phyloP scores from a whole-genome alignment of 2,113 vertebrate species.

The Otolemur garnettii region DNA sequence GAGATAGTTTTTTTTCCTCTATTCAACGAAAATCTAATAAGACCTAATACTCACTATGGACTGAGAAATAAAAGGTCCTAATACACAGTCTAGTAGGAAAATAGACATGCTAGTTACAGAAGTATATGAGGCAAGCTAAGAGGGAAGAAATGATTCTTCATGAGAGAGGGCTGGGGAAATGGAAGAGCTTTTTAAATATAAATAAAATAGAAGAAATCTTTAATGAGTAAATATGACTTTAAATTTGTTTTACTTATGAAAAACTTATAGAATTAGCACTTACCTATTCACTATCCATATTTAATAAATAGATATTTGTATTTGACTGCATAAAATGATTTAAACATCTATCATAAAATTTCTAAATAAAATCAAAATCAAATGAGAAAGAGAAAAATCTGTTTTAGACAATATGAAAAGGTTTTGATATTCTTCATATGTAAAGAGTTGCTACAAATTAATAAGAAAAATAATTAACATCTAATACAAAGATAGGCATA shows the following conservation, averaged over 20 bases:
- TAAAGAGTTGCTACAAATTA: conserved; percentile 42
- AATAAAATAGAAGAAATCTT: background rate
- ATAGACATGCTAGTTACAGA: background rate
- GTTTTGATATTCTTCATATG: background rate
- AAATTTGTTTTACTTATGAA: conserved; percentile 33
- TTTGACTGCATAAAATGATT: background rate
- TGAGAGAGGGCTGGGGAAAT: background rate
- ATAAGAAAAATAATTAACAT: background rate
- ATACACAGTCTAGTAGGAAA: background rate
- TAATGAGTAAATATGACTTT: background rate
- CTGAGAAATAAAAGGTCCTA: background rate
- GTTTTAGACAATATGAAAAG: conserved; percentile 21
- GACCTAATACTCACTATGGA: background rate
- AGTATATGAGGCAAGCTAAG: background rate
- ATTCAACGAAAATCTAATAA: background rate
- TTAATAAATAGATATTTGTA: conserved; percentile 5
- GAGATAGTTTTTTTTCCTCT: background rate
- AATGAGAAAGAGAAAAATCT: background rate
- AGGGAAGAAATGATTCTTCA: background rate
- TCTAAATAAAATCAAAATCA: background rate
- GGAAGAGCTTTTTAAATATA: background rate
- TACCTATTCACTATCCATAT: background rate
- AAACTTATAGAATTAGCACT: background rate
- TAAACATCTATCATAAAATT: background rate
- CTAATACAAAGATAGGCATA: background rate